Conservation (phyloP, 2,797 vertebrate species). For the Taenioides sp. region DNA sequence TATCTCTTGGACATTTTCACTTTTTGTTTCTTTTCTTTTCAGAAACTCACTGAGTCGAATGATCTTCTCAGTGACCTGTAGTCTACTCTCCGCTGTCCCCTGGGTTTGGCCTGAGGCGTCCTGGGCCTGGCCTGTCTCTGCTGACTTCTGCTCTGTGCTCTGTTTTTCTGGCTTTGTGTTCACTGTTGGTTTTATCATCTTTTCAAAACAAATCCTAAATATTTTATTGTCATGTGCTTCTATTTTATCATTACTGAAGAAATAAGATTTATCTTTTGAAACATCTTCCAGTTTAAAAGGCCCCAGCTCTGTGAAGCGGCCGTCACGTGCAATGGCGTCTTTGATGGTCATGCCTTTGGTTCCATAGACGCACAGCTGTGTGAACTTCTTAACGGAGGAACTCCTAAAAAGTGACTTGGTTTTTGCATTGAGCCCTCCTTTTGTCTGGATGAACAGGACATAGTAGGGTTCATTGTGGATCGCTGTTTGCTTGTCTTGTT, state of each 20-base stretch:
- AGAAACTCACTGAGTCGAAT: background rate
- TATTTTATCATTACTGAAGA: background rate
- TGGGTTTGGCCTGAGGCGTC: background rate
- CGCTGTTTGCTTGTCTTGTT: rapidly evolving
- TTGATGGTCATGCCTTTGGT: slow-evolving; percentile 23
- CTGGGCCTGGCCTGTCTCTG: background rate
- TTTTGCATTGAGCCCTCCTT: background rate
- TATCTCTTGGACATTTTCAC: background rate
- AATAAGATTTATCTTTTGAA: rapidly evolving
- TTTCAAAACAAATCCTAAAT: slow-evolving; percentile 7
- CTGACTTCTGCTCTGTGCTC: background rate
- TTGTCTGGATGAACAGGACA: slow-evolving; percentile 29
- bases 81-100: too few relatives aligned
- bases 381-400: background rate
- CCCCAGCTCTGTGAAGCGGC: slow-evolving; percentile 1
- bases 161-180: background rate
- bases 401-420: slow-evolving; percentile 12
- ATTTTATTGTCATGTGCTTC: rapidly evolving
- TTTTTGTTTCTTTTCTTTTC: background rate
- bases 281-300: rapidly evolving
- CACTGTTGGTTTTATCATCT: rapidly evolving
- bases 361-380: slow-evolving; percentile 33
- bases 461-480: background rate
- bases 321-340: slow-evolving; percentile 27
- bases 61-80: background rate